Evolutionary conservation across 2,888 invertebrate species (phyloP), one percentile per base, ranked within the genome.

Genomic region (Synanthedon tipuliformis): DNA sequence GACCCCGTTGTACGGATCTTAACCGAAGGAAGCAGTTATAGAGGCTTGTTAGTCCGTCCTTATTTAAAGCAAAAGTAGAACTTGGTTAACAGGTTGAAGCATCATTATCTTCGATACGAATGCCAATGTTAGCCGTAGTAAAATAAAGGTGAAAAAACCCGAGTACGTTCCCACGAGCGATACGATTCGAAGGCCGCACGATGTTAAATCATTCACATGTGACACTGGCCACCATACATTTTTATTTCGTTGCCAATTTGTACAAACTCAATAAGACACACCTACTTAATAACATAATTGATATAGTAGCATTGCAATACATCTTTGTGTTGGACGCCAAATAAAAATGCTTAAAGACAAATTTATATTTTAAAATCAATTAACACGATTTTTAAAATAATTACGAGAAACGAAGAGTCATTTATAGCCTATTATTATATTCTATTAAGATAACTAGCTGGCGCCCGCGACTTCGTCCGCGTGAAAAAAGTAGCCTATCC

Each of bases 271-370:
- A 53, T 54, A 50, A 57, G 52, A 68, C 65, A 67, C 65, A 69
- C 67, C 69, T 67, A 69, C 66, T 75, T 73, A 71, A 71, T 75
- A 69, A 74, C 63, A 65, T 69, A 71, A 74, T 73, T 74, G 72
- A 77, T 73, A 34, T 76, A 75, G 68, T 72, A 10, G 10, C 34
- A 34, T 34, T 34, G 7, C 34, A 34, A 34, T 34, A 10, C 34
- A 75, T 66, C 61, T 73, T 49, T 64, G 62, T 65, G 65, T 69
- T 67, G 59, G 67, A 59, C 57, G 56, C 58, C 58, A 60, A 65
- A 69, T 69, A 74, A 72, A 71, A 64, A 56, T 50, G 59, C 65
- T 61, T 63, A 18, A 60, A 60, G 50, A 48, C 48, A 48, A 51
- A 50, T 52, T 58, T 54, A 50, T 56, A 50, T 53, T 54, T 54